phyloP scores from a whole-genome alignment of 2,888 invertebrate genomes.

The Frankliniella intonsa region DNA sequence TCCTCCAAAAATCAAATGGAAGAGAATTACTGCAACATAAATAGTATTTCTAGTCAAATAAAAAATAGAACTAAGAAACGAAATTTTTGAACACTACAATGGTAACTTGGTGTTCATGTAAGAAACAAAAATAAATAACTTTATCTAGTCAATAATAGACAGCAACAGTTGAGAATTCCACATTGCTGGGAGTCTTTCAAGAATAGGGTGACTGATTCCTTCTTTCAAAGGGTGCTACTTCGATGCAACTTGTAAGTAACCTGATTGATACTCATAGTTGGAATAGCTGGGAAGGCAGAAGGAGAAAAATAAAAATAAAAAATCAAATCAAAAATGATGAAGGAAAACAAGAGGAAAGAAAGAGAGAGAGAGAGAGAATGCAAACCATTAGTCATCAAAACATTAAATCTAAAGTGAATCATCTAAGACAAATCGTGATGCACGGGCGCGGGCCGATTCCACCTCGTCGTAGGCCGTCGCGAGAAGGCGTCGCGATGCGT shows the following conservation, averaged over 20 bases:
- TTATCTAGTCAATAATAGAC: neutral
- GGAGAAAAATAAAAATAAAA: neutral
- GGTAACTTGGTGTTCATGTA: neutral
- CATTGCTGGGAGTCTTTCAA: neutral
- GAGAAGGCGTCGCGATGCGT: neutral
- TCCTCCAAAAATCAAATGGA: neutral
- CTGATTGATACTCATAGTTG: slow-evolving; percentile 1
- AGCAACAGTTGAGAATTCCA: neutral
- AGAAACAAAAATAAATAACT: neutral
- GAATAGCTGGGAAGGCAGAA: neutral
- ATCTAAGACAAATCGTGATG: neutral
- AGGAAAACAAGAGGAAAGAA: neutral
- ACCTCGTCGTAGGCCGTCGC: neutral
- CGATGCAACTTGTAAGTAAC: neutral
- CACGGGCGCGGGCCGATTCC: neutral
- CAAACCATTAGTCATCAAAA: neutral
- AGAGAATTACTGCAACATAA: neutral
- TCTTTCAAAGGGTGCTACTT: neutral
- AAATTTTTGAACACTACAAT: neutral
- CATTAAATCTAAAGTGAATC: neutral
- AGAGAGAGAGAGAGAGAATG: neutral
- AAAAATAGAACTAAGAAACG: neutral
- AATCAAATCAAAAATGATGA: neutral
- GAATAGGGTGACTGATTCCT: neutral
- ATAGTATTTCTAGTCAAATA: neutral